Evolutionary conservation across 1,140 invertebrate genomes (phyloP), one percentile per base, ranked within the genome.

Genomic region (Chrysoperla carnea): DNA sequence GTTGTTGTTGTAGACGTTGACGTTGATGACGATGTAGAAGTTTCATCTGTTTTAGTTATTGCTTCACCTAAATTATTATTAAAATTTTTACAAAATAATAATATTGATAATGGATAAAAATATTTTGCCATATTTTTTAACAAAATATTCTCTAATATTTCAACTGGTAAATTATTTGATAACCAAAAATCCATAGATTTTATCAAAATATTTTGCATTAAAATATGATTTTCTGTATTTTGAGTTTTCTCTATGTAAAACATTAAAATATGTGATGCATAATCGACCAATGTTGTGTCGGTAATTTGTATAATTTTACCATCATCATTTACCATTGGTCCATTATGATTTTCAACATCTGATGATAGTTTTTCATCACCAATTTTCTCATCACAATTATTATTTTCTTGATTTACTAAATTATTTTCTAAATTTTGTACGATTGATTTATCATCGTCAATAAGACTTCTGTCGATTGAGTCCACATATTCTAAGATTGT

Each of bases 111-210:
- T 6, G 62, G 62, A 51, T 63, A 64, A 50, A 61, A 62, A 44
- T 64, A 63, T 45, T 64, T 61, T 41, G 61, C 57, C 55, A 64
- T 59, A 50, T 65, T 63, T 45, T 63, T 61, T 15, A 63, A 43
- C 8, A 66, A 49, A 13, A 65, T 52, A 42, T 55, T 55, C 48
- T 66, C 64, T 29, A 66, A 48, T 14, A 57, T 49, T 29, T 51
- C 47, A 23, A 64, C 55, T 4, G 64, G 64, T 31, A 66, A 48
- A 45, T 55, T 57, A 41, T 60, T 56, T 8, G 50, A 48, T 27
- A 63, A 48, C 64, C 64, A 66, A 51, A 66, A 66, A 40, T 65
- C 60, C 14, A 66, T 56, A 42, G 54, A 55, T 48, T 60, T 57
- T 46, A 62, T 43, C n/a, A 60, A 45, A 44, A 60, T 53, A 39